Evolutionary conservation across 2,113 vertebrate species (phyloP).

Genomic region (Motacilla alba): DNA sequence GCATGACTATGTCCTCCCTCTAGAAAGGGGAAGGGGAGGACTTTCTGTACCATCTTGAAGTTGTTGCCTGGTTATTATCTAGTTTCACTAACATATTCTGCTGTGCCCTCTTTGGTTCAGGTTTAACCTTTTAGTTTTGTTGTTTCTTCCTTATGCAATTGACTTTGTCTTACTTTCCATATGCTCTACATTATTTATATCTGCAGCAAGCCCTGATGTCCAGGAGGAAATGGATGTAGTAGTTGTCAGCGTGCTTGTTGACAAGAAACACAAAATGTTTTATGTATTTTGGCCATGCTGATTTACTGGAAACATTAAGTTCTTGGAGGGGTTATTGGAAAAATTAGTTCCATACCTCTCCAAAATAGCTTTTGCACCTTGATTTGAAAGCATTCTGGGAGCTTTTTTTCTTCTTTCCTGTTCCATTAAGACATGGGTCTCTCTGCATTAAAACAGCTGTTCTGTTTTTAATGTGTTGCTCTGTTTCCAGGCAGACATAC

Average conservation of each 20-base stretch:
- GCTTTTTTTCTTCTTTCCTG: not conserved
- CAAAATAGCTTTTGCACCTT: conserved; percentile 2
- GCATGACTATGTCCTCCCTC: not conserved
- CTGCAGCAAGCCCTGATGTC: not conserved
- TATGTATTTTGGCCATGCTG: not conserved
- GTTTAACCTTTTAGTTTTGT: not conserved
- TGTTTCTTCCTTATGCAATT: not conserved
- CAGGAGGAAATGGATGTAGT: not conserved
- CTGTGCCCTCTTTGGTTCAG: not conserved
- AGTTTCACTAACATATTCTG: not conserved
- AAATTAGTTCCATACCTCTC: not conserved
- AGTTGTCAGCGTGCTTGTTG: not conserved
- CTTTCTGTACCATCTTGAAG: not conserved
- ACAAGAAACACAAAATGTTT: not conserved
- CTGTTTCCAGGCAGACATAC: not conserved
- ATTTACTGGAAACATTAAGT: not conserved
- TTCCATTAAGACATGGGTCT: not conserved
- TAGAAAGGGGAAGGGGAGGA: not conserved
- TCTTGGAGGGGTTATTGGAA: conserved; percentile 12
- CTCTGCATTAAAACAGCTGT: not conserved
- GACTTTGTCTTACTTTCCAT: not conserved
- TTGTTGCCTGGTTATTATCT: not conserved
- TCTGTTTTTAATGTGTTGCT: conserved; percentile 3
- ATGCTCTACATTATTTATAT: not conserved
- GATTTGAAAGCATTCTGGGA: not conserved